Conservation (phyloP, 2,797 vertebrate genomes). For the Sebastolobus altivelis region DNA sequence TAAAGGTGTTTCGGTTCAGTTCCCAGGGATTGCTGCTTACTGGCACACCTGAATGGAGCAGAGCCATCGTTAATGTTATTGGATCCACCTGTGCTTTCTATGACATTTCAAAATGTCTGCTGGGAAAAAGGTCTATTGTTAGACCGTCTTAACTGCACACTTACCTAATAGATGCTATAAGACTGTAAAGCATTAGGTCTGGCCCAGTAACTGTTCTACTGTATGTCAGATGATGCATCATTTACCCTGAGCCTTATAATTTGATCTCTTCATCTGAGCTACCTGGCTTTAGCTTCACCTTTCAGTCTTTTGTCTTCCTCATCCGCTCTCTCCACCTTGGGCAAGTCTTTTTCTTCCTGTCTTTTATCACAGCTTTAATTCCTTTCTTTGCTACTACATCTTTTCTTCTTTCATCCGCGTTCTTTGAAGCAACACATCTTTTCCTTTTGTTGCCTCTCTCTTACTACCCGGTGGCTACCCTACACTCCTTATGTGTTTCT, state of each 20-base stretch:
- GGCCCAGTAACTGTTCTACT: not conserved
- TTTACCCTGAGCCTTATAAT: conserved; percentile 2
- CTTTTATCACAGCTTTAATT: conserved; percentile 43
- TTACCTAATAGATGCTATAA: not conserved
- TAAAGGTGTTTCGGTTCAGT: not conserved
- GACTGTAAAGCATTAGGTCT: not conserved
- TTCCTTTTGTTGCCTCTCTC: conserved; percentile 28
- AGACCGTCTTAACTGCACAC: not conserved
- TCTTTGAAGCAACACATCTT: conserved; percentile 45
- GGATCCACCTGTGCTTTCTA: conserved; percentile 3
- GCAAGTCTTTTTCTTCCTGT: conserved; percentile 3
- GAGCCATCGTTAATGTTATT: not conserved
- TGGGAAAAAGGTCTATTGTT: not conserved
- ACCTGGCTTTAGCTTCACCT: not conserved
- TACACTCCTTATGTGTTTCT: conserved; percentile 34
- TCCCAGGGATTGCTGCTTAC: not conserved
- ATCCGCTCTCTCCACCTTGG: conserved; percentile 6
- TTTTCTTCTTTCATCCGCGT: conserved; percentile 49
- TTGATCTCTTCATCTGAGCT: conserved; percentile 7
- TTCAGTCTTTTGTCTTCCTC: conserved; percentile 21
- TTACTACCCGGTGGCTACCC: conserved; percentile 40
- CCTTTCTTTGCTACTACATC: conserved; percentile 13
- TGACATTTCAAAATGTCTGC: conserved; percentile 3
- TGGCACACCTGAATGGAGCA: not conserved
- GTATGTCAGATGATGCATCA: not conserved